A percentile compares a stretch with the other conserved stretches of the same genome.
These are phyloP conservation scores for Platynereis dumerilii DNA, from an alignment of 2,888 invertebrate genomes.

Conservation along the genomic window DNA sequence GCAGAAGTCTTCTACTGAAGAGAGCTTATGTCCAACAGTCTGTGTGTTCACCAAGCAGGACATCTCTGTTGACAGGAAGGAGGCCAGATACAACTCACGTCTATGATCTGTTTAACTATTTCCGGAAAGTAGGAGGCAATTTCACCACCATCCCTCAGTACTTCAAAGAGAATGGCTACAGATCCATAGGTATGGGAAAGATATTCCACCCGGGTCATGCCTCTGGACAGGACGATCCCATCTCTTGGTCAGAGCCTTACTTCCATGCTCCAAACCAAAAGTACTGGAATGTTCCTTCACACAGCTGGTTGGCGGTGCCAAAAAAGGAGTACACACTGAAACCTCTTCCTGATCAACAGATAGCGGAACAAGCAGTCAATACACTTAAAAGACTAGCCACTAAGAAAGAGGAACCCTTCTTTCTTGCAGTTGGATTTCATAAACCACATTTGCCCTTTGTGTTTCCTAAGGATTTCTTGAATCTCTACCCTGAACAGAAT, in stretches of 20 bases:
- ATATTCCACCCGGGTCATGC: constrained; percentile 29
- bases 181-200: constrained; percentile 28
- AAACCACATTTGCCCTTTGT: constrained; percentile 42
- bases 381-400: constrained; percentile 9
- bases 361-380: constrained; percentile 9
- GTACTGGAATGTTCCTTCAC: constrained; percentile 10
- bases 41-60: constrained; percentile 35
- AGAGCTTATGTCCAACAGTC: constrained; percentile 41
- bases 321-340: background rate
- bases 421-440: constrained; percentile 41
- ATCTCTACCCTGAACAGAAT: constrained; percentile 29
- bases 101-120: constrained; percentile 34
- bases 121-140: constrained; percentile 28
- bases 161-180: constrained; percentile 33
- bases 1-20: constrained; percentile 37
- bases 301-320: constrained; percentile 21
- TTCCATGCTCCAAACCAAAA: constrained; percentile 21
- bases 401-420: constrained; percentile 35
- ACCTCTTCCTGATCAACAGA: constrained; percentile 25
- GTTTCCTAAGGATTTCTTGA: constrained; percentile 35
- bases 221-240: constrained; percentile 67
- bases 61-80: constrained; percentile 35
- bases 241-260: constrained; percentile 28
- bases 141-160: constrained; percentile 34
- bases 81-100: constrained; percentile 36